These are phyloP conservation scores for Formicarius rufipectus DNA, from an alignment of 2,113 vertebrate genomes.

Conservation along the genomic window DNA sequence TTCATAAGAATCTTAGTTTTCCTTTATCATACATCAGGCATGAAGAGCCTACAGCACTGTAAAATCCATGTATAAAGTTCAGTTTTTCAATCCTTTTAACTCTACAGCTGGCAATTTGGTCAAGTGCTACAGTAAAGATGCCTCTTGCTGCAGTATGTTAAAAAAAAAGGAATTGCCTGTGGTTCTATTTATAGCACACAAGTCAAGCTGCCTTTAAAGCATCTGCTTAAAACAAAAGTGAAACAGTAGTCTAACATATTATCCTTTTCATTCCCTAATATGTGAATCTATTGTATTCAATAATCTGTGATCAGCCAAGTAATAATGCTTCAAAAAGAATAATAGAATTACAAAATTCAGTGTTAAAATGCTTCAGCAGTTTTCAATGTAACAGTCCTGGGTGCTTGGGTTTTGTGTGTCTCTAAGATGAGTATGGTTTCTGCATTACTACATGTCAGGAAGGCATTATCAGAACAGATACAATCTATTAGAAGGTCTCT, in stretches of 20 bases:
- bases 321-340: neutral
- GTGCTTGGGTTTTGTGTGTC: neutral
- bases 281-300: neutral
- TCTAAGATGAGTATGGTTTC: neutral
- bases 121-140: constrained; percentile 13
- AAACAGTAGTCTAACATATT: neutral
- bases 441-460: neutral
- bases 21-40: constrained; percentile 25
- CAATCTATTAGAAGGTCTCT: neutral
- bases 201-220: neutral
- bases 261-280: neutral
- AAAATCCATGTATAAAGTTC: neutral
- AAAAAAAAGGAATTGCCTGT: neutral
- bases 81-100: constrained; percentile 16
- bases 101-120: constrained; percentile 24
- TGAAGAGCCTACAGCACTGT: neutral
- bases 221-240: neutral
- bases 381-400: neutral
- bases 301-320: neutral
- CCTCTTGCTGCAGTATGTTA: neutral
- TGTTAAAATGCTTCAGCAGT: neutral
- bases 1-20: constrained; percentile 48
- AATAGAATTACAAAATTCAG: neutral
- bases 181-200: neutral
- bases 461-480: neutral